Evolutionary conservation across 2,113 vertebrate species (phyloP).

Genomic region (Chascanopsetta lugubris): DNA sequence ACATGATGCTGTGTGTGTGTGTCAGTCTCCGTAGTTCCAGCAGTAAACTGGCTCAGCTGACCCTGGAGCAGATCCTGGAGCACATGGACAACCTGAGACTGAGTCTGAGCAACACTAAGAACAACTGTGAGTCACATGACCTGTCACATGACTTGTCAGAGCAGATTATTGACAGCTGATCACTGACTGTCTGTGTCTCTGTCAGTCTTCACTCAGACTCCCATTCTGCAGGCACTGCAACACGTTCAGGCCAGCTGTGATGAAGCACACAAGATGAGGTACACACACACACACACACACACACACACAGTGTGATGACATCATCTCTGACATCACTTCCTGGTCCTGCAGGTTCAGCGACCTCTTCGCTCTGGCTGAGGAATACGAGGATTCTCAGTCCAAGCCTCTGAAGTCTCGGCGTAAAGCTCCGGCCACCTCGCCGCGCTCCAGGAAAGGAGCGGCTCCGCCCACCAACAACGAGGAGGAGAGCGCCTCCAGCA

Average conservation of each 20-base stretch:
- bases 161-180: neutral
- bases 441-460: conserved; percentile 87
- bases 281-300: conserved; percentile 22
- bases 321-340: neutral
- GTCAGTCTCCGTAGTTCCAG: conserved; percentile 91
- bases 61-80: conserved; percentile 95
- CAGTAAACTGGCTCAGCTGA: conserved; percentile 96
- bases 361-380: conserved; percentile 91
- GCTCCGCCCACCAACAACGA: conserved; percentile 87
- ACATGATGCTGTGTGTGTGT: conserved; percentile 68
- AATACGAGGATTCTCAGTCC: conserved; percentile 90
- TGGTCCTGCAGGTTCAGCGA: conserved; percentile 86
- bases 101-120: conserved; percentile 91
- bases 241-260: conserved; percentile 98
- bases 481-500: conserved; percentile 91
- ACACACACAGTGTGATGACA: neutral
- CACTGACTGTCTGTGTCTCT: neutral
- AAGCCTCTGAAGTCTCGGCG: conserved; percentile 91
- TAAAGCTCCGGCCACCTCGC: conserved; percentile 88
- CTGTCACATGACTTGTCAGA: neutral
- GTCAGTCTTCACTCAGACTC: conserved; percentile 93
- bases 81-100: conserved; percentile 92
- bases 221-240: conserved; percentile 94
- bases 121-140: conserved; percentile 76
- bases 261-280: conserved; percentile 96